Evolutionary conservation across 2,113 vertebrate genomes (phyloP).

Genomic region (Sylvilagus bachmani): DNA sequence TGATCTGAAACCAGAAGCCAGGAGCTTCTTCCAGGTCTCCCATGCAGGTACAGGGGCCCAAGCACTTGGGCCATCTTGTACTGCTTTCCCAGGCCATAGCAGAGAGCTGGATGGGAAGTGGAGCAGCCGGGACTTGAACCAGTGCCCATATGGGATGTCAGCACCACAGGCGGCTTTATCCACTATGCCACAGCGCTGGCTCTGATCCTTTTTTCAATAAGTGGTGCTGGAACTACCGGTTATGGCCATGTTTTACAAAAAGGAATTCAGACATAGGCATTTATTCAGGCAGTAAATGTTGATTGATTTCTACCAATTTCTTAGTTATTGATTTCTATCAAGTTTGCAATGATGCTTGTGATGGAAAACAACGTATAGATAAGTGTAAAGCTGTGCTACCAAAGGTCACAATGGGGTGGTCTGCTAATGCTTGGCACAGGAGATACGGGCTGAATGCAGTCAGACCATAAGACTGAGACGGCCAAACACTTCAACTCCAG

Average conservation of each 20-base stretch:
- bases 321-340: not conserved
- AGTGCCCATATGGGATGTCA: no score
- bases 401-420: not conserved
- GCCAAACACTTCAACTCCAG: not conserved
- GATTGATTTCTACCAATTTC: not conserved
- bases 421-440: not conserved
- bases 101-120: no score
- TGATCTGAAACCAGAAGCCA: no score
- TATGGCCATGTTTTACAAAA: not conserved
- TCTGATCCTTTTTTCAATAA: not conserved
- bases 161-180: no score
- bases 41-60: no score
- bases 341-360: not conserved
- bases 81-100: no score
- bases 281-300: slow-evolving; percentile 20
- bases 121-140: no score
- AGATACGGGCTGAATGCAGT: not conserved
- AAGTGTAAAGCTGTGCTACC: not conserved
- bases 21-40: no score
- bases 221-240: not conserved
- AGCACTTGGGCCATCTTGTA: no score
- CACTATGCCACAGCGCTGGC: no score
- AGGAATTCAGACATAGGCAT: not conserved
- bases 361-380: not conserved
- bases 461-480: not conserved